Evolutionary conservation across 2,113 vertebrate genomes (phyloP).

Genomic region (Prietella phreatophila): DNA sequence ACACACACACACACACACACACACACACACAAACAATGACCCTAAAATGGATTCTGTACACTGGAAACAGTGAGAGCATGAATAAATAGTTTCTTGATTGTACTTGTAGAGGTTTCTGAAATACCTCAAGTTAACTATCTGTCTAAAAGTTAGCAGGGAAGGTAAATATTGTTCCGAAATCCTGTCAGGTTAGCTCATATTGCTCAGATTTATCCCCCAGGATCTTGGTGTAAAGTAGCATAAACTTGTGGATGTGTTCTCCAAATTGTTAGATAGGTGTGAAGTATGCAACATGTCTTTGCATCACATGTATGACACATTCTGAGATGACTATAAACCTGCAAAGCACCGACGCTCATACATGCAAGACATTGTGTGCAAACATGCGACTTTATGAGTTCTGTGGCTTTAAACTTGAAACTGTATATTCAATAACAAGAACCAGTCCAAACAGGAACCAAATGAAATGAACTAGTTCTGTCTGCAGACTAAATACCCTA

Average conservation of each 20-base stretch:
- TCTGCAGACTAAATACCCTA: not conserved
- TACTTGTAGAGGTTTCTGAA: not conserved
- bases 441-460: not conserved
- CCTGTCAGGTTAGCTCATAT: not conserved
- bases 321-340: no score
- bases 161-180: not conserved
- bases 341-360: not conserved
- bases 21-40: conserved; percentile 4
- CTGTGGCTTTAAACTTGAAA: not conserved
- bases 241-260: not conserved
- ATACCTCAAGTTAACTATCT: not conserved
- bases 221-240: not conserved
- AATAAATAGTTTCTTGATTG: not conserved
- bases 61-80: not conserved
- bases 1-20: conserved; percentile 11
- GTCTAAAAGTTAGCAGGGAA: not conserved
- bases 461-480: not conserved
- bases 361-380: not conserved
- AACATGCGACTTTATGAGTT: not conserved
- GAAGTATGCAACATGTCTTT: not conserved
- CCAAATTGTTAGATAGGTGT: not conserved
- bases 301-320: not conserved
- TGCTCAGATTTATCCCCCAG: no score
- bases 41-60: not conserved
- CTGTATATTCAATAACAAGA: not conserved